Conservation (phyloP, 2,888 invertebrate genomes). For the Tanaodytes sp. region DNA sequence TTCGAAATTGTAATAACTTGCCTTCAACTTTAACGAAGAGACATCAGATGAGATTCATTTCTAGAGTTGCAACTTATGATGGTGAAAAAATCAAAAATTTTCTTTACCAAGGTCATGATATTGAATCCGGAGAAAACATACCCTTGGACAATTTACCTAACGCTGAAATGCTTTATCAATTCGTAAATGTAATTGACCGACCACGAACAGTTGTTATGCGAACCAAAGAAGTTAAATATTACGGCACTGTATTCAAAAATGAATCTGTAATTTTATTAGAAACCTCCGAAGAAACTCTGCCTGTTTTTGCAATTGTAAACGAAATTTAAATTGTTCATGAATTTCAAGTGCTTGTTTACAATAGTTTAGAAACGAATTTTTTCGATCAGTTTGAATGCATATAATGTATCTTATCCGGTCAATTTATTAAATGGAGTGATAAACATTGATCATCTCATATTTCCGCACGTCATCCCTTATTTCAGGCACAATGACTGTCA, state of each 20-base stretch:
- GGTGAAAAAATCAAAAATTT: slow-evolving; percentile 6
- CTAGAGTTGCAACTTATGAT: slow-evolving; percentile 8
- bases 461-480: slow-evolving; percentile 21
- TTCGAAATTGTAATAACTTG: slow-evolving; percentile 6
- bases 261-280: slow-evolving; percentile 16
- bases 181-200: slow-evolving; percentile 12
- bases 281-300: neutral
- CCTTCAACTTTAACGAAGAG: neutral
- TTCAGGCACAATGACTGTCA: slow-evolving; percentile 1
- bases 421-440: slow-evolving; percentile 2
- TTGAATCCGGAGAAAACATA: slow-evolving; percentile 8
- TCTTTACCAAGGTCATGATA: slow-evolving; percentile 30
- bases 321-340: slow-evolving; percentile 22
- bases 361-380: slow-evolving; percentile 15
- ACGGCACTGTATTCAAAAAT: slow-evolving; percentile 9
- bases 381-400: slow-evolving; percentile 25
- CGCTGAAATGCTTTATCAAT: slow-evolving; percentile 12
- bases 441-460: slow-evolving; percentile 9
- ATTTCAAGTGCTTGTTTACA: slow-evolving; percentile 2
- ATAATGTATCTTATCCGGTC: slow-evolving; percentile 6
- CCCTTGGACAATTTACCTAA: slow-evolving; percentile 25
- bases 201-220: slow-evolving; percentile 7
- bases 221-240: slow-evolving; percentile 2
- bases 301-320: slow-evolving; percentile 16
- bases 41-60: slow-evolving; percentile 1